Evolutionary conservation across 2,113 vertebrate genomes (phyloP).

Genomic region (Thamnaconus septentrionalis): DNA sequence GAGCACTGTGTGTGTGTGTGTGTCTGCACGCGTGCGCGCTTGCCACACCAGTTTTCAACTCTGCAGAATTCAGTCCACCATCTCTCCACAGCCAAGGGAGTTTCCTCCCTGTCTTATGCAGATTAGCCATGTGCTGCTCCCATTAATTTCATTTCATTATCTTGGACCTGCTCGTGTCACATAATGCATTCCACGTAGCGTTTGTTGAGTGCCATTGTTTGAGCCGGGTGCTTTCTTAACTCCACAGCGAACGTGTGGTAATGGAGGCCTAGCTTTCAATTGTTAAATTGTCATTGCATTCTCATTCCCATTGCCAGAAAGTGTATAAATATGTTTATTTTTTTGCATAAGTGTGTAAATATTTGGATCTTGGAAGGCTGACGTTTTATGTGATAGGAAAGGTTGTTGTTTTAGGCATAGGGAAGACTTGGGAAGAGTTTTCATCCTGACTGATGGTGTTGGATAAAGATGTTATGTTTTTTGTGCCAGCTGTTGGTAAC

Average conservation of each 20-base stretch:
- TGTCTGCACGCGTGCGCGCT: constrained; percentile 61
- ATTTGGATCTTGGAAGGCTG: no score
- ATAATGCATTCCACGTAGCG: constrained; percentile 26
- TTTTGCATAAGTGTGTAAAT: constrained; percentile 1
- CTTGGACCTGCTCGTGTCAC: constrained; percentile 76
- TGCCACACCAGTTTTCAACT: constrained; percentile 74
- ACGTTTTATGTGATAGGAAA: not conserved
- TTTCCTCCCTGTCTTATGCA: constrained; percentile 93
- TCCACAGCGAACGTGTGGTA: constrained; percentile 2
- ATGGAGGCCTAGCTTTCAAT: constrained; percentile 4
- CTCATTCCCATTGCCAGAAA: no score
- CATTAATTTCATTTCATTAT: constrained; percentile 83
- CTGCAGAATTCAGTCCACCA: constrained; percentile 81
- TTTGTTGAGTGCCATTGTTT: constrained; percentile 27
- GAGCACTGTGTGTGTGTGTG: constrained; percentile 51
- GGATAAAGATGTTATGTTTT: not conserved
- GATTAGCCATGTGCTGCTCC: constrained; percentile 98
- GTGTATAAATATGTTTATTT: not conserved
- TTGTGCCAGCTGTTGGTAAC: constrained; percentile 59
- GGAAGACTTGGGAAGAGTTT: not conserved
- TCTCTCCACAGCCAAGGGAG: constrained; percentile 86
- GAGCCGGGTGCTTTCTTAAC: not conserved
- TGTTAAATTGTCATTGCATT: no score
- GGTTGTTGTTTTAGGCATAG: not conserved
- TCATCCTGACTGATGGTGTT: not conserved